Evolutionary conservation across 2,113 vertebrate genomes (phyloP), one percentile per base, ranked within the genome.

Genomic region (Pelodiscus sinensis): DNA sequence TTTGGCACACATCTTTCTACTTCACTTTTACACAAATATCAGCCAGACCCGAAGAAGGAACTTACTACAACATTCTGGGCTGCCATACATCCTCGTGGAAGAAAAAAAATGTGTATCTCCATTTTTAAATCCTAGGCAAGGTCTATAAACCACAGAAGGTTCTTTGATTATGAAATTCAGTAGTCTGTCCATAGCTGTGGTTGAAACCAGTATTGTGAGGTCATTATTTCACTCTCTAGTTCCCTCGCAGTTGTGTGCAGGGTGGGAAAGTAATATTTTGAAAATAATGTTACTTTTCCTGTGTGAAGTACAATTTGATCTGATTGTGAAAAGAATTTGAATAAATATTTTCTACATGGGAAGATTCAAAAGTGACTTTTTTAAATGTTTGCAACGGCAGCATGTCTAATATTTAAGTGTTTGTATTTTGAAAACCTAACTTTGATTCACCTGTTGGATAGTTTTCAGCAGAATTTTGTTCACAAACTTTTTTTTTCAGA

Each of bases 1-100:
- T 90, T 97, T 97, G 96, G 96, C 97, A 93, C 94, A 93, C 57
- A 87, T 95, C 92, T 87, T 94, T 94, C 11, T 92, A 75, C 92
- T 94, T 96, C 92, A 94, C 95, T 94, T 86, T 88, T 65, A 81
- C 85, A 92, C 65, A 91, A 85, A 51, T 90, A 90, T 85, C 68
- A 79, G 82, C 91, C 82, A 0, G 0, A 75, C 56, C 92, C 96
- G 89, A 65, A 82, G 92, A 95, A 95, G 65, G 84, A 95, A 94
- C 94, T 90, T 35, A 73, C 84, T 50, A 91, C 44, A 54, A 87
- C 84, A 92, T 6, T 2, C 82, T 81, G 85, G 84, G 31, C 9
- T 73, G 81, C 86, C 44, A 9, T 77, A 52, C 92, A 73, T 93
- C 87, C 77, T 92, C 0, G 0, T 22, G 75, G 79, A 92, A 4